Evolutionary conservation across 2,797 vertebrate genomes (phyloP).

Genomic region (Myripristis jacobus): DNA sequence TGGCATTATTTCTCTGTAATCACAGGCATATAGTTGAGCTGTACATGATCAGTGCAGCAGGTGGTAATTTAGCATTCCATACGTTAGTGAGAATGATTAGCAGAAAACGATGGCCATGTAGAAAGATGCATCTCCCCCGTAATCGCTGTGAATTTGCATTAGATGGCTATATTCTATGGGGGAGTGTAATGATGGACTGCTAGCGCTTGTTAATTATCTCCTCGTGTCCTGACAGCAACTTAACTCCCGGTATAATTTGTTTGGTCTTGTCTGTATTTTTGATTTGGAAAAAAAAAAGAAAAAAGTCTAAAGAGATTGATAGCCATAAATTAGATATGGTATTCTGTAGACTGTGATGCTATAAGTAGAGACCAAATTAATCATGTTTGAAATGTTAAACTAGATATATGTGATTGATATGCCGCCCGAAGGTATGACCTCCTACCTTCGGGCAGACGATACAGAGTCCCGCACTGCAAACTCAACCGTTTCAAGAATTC

Average conservation of each 20-base stretch:
- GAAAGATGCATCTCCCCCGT: constrained; percentile 18
- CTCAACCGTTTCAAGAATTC: too few species aligned
- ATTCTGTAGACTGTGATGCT: too few species aligned
- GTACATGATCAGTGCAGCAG: constrained; percentile 21
- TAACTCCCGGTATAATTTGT: constrained; percentile 9
- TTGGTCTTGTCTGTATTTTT: constrained; percentile 1
- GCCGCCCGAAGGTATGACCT: too few species aligned
- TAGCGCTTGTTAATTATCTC: constrained; percentile 48
- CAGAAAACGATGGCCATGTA: constrained; percentile 24
- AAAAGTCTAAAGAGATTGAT: background rate
- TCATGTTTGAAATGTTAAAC: too few species aligned
- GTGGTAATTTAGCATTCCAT: constrained; percentile 52
- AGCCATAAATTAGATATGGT: background rate
- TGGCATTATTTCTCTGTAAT: constrained; percentile 43
- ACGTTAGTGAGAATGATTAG: constrained; percentile 51
- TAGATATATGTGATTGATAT: too few species aligned
- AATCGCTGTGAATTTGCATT: constrained; percentile 57
- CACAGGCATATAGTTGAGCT: constrained; percentile 36
- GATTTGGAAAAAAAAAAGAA: too few species aligned
- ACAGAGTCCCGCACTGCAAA: too few species aligned
- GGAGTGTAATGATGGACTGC: constrained; percentile 31
- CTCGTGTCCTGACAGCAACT: constrained; percentile 30
- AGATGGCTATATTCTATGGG: constrained; percentile 32
- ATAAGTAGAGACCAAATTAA: too few species aligned
- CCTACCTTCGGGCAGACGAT: too few species aligned